Base-by-base conservation (phyloP, 1,140 invertebrate species). In the Riptortus pedestris region DNA sequence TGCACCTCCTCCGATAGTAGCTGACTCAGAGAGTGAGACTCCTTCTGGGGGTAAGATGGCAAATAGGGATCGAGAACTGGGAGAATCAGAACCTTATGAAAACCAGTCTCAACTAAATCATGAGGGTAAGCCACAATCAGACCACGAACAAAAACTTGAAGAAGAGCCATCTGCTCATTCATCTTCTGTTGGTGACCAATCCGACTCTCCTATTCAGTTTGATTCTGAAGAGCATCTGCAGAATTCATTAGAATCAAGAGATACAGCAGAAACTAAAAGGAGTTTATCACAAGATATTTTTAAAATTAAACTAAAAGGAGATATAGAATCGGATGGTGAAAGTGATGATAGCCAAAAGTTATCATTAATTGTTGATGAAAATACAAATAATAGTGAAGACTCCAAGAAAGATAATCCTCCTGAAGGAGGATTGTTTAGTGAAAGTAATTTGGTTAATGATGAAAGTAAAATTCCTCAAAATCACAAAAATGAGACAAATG, bases 281-380 rank as follows among this genome's bases (percentile, higher is more conserved):
- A 16, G 18, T 1, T 26, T 55, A 24, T 26, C 51, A 5, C 68
- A 78, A 59, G 77, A 75, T 65, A 74, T 77, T 11, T 73, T 75
- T 69, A 75, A 79, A 67, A 75, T 76, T 63, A 78, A 78, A 71
- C 73, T 76, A 67, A 73, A 76, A 64, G 68, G 74, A 59, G 77
- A 78, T 61, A 76, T 76, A 69, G 75, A 77, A 69, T 78, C 77
- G 28, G 78, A 63, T 65, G 78, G 74, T 65, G 78, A 79, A 64
- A 81, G 79, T 75, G 79, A 81, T 73, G 75, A 75, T 62, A 81
- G 80, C 74, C 79, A 81, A 51, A 81, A 81, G 69, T 68, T 78
- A 52, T 78, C 76, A 43, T 74, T 79, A 70, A 78, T 75, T 66
- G 65, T 73, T 2, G 68, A 70, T 61, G 63, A 67, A 65, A 51